A percentile compares a stretch with the other conserved stretches of the same genome.
Conservation (phyloP, 2,797 vertebrate genomes). For the Sciurus vulgaris region DNA sequence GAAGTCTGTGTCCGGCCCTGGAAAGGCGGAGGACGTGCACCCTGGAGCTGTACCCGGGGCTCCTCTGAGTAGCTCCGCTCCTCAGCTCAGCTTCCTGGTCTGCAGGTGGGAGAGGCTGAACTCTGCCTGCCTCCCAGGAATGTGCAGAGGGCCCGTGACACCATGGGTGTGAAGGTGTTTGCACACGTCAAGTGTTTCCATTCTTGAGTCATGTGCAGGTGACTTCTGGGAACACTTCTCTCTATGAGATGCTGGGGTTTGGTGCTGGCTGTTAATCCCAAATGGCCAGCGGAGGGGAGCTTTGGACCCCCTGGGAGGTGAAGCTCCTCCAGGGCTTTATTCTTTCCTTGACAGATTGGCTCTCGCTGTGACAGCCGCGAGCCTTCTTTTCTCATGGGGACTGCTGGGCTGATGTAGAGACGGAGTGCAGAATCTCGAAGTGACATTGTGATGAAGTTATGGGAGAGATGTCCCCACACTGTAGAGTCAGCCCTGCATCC, state of each 20-base stretch:
- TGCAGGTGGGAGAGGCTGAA: background rate
- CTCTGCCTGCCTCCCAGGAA: background rate
- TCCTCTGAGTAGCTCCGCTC: background rate
- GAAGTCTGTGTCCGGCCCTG: rapidly evolving
- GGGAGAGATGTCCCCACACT: background rate
- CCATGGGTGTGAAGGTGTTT: background rate
- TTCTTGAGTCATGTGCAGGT: background rate
- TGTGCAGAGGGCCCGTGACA: background rate
- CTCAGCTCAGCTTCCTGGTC: background rate
- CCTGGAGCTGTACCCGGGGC: background rate
- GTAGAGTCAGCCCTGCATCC: background rate
- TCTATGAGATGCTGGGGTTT: background rate
- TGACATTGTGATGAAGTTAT: background rate
- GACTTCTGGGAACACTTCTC: background rate
- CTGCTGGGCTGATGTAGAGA: background rate
- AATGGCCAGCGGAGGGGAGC: background rate
- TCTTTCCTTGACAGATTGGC: background rate
- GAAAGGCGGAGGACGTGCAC: background rate
- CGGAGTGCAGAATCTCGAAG: background rate
- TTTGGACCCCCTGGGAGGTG: background rate
- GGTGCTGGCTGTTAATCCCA: background rate
- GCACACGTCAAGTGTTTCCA: background rate
- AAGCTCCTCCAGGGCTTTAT: background rate
- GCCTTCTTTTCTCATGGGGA: background rate
- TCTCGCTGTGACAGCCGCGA: background rate